A percentile compares a stretch with the other conserved stretches of the same genome.
phyloP scores from a whole-genome alignment of 2,113 vertebrate genomes.

The Lagopus leucura region DNA sequence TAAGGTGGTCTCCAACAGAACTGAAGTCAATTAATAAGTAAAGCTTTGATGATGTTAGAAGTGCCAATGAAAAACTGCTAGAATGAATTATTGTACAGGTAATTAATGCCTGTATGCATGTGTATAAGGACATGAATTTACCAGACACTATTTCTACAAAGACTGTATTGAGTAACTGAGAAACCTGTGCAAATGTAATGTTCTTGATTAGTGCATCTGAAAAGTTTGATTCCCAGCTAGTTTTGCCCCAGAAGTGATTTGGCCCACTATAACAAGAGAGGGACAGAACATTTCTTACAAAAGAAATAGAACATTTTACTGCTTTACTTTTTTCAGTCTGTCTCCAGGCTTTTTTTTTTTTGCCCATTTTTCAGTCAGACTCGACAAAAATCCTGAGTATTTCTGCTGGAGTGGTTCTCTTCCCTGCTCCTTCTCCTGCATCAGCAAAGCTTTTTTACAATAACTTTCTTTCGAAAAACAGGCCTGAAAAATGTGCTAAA shows the following conservation, averaged over 20 bases:
- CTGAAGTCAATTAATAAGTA: background rate
- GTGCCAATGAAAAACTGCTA: background rate
- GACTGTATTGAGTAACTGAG: accelerated
- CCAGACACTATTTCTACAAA: background rate
- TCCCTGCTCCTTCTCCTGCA: background rate
- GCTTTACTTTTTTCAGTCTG: background rate
- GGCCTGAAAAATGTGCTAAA: background rate
- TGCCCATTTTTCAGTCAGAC: background rate
- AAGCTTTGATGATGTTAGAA: background rate
- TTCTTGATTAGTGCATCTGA: background rate
- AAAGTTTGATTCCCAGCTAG: background rate
- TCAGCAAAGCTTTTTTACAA: background rate
- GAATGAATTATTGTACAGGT: background rate
- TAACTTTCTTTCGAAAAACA: background rate
- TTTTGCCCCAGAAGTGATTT: background rate
- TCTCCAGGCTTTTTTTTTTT: background rate
- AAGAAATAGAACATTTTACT: background rate
- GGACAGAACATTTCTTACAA: background rate
- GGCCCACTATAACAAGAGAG: background rate
- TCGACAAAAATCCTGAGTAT: background rate
- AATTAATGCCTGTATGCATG: background rate
- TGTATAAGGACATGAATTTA: background rate
- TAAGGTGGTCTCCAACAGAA: background rate
- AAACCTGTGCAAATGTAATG: background rate
- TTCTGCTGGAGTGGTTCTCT: background rate